phyloP scores from a whole-genome alignment of 2,113 vertebrate species.

The Morone saxatilis region DNA sequence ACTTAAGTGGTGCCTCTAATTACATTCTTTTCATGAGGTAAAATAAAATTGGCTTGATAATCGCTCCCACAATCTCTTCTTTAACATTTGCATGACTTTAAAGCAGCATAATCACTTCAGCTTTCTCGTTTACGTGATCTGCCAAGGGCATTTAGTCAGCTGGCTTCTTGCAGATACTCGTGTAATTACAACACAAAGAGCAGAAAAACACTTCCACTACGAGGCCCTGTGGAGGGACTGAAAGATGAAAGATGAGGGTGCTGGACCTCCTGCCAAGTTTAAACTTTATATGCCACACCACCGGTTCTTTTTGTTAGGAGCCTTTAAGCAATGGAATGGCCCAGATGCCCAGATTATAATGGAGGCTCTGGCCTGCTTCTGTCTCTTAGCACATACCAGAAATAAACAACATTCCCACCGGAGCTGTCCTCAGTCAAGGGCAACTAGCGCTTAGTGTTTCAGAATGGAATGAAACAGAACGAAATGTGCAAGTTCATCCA shows the following conservation, averaged over 20 bases:
- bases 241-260: constrained; percentile 52
- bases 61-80: constrained; percentile 35
- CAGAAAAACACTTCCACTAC: constrained; percentile 65
- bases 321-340: constrained; percentile 72
- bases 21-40: constrained; percentile 46
- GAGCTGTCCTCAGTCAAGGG: constrained; percentile 72
- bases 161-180: constrained; percentile 70
- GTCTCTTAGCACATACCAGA: constrained; percentile 75
- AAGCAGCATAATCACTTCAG: constrained; percentile 60
- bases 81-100: constrained; percentile 71
- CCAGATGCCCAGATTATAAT: constrained; percentile 75
- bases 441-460: constrained; percentile 68
- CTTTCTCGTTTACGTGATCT: constrained; percentile 47
- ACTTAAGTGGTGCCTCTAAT: constrained; percentile 16
- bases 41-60: constrained; percentile 56
- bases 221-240: constrained; percentile 36
- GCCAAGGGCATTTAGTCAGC: constrained; percentile 56
- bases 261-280: constrained; percentile 57
- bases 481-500: constrained; percentile 47
- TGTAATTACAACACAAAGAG: constrained; percentile 71
- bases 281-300: constrained; percentile 53
- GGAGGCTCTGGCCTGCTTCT: constrained; percentile 72
- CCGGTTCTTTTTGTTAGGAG: constrained; percentile 61
- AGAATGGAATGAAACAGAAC: constrained; percentile 55
- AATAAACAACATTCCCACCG: constrained; percentile 77